phyloP scores from a whole-genome alignment of 2,888 invertebrate species.

The Stenchaetothrips biformis region DNA sequence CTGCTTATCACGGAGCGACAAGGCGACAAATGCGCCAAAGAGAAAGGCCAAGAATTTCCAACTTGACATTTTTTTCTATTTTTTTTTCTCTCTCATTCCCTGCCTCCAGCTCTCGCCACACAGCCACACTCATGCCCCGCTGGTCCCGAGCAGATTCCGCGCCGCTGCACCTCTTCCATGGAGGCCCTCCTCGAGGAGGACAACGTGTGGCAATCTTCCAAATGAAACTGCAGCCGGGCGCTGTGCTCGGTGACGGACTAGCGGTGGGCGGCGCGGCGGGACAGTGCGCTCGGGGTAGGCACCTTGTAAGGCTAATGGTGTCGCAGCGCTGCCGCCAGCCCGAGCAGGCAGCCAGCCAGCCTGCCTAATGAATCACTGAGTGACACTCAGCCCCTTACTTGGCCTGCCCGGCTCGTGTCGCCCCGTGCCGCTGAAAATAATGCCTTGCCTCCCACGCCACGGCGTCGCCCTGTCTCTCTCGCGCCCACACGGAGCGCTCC shows the following conservation, averaged over 20 bases:
- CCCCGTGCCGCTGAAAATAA: neutral
- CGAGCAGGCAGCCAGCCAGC: neutral
- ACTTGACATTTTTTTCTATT: too few relatives aligned
- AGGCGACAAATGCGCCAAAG: neutral
- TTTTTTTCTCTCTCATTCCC: neutral
- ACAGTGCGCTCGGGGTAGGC: neutral
- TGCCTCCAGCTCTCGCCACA: too few relatives aligned
- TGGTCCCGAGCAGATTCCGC: too few relatives aligned
- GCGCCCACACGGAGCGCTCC: neutral
- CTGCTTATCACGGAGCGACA: neutral
- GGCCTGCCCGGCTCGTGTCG: neutral
- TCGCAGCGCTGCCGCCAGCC: neutral
- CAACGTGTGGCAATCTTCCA: conserved; percentile 5
- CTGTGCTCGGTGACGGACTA: neutral
- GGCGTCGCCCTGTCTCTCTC: neutral
- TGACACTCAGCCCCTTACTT: conserved; percentile 7
- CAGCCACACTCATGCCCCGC: too few relatives aligned
- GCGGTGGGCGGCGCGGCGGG: neutral
- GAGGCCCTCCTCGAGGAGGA: too few relatives aligned
- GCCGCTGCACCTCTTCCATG: too few relatives aligned
- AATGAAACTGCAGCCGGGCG: conserved; percentile 1
- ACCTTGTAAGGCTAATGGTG: conserved; percentile 16
- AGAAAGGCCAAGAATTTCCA: too few relatives aligned
- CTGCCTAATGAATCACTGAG: conserved; percentile 12
- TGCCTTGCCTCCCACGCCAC: neutral